phyloP scores from a whole-genome alignment of 2,797 vertebrate species.

The Oophaga sylvatica region DNA sequence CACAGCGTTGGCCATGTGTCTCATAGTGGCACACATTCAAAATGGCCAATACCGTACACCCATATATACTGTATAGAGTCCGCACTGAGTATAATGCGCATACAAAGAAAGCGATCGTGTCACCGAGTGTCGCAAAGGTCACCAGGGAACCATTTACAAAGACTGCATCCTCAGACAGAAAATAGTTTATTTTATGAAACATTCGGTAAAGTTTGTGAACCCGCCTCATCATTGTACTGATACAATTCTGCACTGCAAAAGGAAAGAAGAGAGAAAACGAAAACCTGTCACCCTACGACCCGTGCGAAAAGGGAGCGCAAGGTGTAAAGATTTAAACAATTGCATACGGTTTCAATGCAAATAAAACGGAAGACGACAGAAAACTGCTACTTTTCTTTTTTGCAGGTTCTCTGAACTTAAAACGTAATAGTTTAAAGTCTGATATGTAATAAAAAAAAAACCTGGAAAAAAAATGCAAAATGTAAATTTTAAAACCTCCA shows the following conservation, averaged over 20 bases:
- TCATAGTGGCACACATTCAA: constrained; percentile 83
- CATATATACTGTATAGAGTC: constrained; percentile 66
- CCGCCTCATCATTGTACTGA: not conserved
- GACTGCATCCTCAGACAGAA: not conserved
- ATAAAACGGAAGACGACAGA: not conserved
- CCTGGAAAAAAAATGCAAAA: not conserved
- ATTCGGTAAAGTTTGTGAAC: constrained; percentile 1
- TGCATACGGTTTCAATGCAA: not conserved
- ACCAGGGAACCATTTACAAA: not conserved
- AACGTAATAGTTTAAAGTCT: too few relatives aligned
- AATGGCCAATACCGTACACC: constrained; percentile 74
- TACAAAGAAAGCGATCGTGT: constrained; percentile 71
- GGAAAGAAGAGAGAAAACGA: not conserved
- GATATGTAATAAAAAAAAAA: not conserved
- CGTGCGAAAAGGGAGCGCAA: not conserved
- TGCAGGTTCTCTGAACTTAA: not conserved
- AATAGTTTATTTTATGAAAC: not conserved
- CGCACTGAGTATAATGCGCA: constrained; percentile 75
- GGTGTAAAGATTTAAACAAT: not conserved
- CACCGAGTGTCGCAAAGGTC: not conserved
- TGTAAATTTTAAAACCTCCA: not conserved
- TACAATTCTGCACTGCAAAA: not conserved
- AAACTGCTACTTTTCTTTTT: not conserved
- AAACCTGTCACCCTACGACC: not conserved
- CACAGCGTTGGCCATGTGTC: constrained; percentile 74